Base-by-base conservation (phyloP, 2,888 invertebrate species). In the Apantesis nais region DNA sequence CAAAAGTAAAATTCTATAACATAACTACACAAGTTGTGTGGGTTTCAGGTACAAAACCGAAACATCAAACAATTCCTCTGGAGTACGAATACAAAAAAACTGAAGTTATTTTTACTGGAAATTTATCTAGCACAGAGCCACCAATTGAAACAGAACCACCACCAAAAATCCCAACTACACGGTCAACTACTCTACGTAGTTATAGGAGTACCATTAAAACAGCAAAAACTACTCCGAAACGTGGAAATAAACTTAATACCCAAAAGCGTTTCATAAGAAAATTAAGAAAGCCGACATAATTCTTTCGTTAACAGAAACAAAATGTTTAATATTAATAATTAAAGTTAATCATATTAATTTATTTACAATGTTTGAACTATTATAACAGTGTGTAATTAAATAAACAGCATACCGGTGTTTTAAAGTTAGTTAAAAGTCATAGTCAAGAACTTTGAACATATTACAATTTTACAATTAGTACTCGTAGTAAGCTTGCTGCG, bases 181-280 rank as follows among this genome's bases (percentile, higher is more conserved):
- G 58, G 29, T 58, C 58, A 29, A 58, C 58, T 16, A 29, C 58
- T 58, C 29, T 58, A 29, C 29, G 0, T 25, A 58, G 1, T 29
- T 58, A 58, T 29, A 29, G 2, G 16, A 58, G 58, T 29, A 29
- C 58, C 14, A 58, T 2, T 29, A 5, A 7, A 2, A 29, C 55
- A 29, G 12, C 5, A 14, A 55, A 1, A 55, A 4, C 55, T 29
- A 14, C 55, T 25, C 14, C 8, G 0, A 29, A 58, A 58, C 2
- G 29, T 58, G 16, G 14, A 8, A 58, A 58, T 8, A 0, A 1
- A 29, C 7, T 58, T 5, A 58, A 58, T 7, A 29, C 1, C 4
- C 25, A 44, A 31, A 44, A 44, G 31, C 44, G 11, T 44, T 44
- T 63, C 31, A 29, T 44, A 44, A 63, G 63, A 63, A 63, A 63